Conservation (phyloP, 2,113 vertebrate genomes). For the Scomber scombrus region DNA sequence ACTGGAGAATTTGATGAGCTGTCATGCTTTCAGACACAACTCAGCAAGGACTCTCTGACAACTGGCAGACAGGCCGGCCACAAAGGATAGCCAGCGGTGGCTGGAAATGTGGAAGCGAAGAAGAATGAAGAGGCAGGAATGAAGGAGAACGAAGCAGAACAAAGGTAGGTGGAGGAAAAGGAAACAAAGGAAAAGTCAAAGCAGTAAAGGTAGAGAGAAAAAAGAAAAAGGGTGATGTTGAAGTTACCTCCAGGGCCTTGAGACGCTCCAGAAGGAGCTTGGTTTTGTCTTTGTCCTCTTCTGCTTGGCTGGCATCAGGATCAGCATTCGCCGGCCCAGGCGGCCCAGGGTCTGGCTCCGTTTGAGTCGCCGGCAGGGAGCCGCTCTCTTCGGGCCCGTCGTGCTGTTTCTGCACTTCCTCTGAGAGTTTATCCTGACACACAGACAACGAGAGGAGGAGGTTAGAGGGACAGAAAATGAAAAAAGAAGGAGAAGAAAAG, state of each 20-base stretch:
- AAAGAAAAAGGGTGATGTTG: not conserved
- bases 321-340: slow-evolving; percentile 8
- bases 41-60: slow-evolving; percentile 43
- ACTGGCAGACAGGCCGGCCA: slow-evolving; percentile 49
- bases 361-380: slow-evolving; percentile 32
- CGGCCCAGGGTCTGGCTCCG: slow-evolving; percentile 73
- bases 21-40: slow-evolving; percentile 62
- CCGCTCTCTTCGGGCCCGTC: slow-evolving; percentile 75
- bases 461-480: not conserved
- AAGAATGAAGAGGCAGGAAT: not conserved
- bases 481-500: not conserved
- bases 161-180: slow-evolving; percentile 11
- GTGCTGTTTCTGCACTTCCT: slow-evolving; percentile 86
- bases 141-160: slow-evolving; percentile 3
- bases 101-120: slow-evolving; percentile 4
- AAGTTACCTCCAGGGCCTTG: slow-evolving; percentile 90
- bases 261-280: slow-evolving; percentile 88
- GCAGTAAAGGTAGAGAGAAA: not conserved
- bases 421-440: slow-evolving; percentile 88
- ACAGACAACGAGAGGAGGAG: slow-evolving; percentile 26
- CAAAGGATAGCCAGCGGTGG: slow-evolving; percentile 49
- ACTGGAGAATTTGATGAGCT: slow-evolving; percentile 58
- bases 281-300: slow-evolving; percentile 86
- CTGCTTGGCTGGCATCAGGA: slow-evolving; percentile 80
- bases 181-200: slow-evolving; percentile 8